A percentile compares a stretch with the other conserved stretches of the same genome.
Evolutionary conservation across 2,888 invertebrate genomes (phyloP).

Genomic region (Bimastos eiseni): DNA sequence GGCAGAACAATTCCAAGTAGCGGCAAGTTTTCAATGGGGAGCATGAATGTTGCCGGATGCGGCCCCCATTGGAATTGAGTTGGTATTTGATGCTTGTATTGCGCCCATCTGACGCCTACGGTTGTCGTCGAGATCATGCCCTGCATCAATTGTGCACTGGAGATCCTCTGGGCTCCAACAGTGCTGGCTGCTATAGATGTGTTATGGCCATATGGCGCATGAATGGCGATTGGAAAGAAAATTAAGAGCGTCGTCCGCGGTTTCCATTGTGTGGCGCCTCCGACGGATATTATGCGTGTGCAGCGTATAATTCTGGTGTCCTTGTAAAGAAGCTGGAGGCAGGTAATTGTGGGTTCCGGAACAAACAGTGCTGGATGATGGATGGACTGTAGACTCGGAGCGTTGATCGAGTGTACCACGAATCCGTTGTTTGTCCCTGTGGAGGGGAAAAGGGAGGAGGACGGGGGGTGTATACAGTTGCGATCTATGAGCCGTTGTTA

Average conservation of each 20-base stretch:
- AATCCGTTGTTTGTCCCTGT: not conserved
- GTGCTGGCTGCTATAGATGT: not conserved
- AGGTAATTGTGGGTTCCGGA: not conserved
- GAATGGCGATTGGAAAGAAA: not conserved
- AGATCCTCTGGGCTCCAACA: not conserved
- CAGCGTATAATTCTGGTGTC: not conserved
- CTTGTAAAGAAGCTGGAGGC: not conserved
- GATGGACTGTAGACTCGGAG: not conserved
- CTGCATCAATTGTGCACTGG: conserved; percentile 13
- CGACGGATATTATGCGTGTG: not conserved
- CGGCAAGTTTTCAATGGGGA: not conserved
- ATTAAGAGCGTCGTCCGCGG: not conserved
- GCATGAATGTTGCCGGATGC: not conserved
- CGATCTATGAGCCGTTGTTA: not conserved
- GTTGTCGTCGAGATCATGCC: not conserved
- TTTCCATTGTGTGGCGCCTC: not conserved
- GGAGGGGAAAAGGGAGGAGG: not conserved
- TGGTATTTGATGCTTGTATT: not conserved
- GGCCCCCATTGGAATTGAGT: not conserved
- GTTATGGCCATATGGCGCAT: conserved; percentile 13
- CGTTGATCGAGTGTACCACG: not conserved
- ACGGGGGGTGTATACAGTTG: not conserved
- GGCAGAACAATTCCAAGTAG: not conserved
- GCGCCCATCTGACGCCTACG: not conserved
- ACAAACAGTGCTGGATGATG: conserved; percentile 7